Evolutionary conservation across 1,140 invertebrate genomes (phyloP).

Genomic region (Papilio glaucus): DNA sequence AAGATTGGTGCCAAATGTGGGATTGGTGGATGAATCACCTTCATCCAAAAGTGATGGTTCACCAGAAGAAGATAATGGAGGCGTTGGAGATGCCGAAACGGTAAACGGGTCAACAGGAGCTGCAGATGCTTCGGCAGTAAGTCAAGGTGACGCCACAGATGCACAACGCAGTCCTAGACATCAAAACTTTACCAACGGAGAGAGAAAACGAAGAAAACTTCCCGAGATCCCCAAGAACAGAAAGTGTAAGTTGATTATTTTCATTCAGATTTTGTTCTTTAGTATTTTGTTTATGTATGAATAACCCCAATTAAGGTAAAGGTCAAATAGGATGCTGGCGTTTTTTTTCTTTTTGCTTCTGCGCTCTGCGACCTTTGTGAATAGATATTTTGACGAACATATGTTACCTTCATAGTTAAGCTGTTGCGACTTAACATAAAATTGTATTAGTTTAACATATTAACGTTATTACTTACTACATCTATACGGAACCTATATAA

Average conservation of each 20-base stretch:
- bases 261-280: conserved; percentile 37
- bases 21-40: conserved; percentile 90
- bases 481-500: neutral
- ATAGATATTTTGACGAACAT: neutral
- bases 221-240: conserved; percentile 94
- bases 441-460: neutral
- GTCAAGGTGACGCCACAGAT: conserved; percentile 57
- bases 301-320: conserved; percentile 9
- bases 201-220: conserved; percentile 90
- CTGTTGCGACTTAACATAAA: conserved; percentile 3
- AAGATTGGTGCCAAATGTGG: conserved; percentile 91
- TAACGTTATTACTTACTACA: neutral
- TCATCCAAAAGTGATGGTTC: conserved; percentile 89
- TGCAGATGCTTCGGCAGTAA: conserved; percentile 50
- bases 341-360: conserved; percentile 28
- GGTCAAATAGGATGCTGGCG: conserved; percentile 9
- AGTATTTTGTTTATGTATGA: conserved; percentile 22
- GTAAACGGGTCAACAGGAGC: conserved; percentile 41
- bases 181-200: conserved; percentile 79
- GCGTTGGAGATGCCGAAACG: conserved; percentile 57
- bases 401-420: neutral
- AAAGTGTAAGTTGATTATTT: conserved; percentile 86
- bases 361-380: conserved; percentile 32
- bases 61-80: conserved; percentile 67
- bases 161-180: conserved; percentile 71